These are phyloP conservation scores for Sebastes kiyomatsui DNA, from an alignment of 2,797 vertebrate genomes.

Conservation along the genomic window DNA sequence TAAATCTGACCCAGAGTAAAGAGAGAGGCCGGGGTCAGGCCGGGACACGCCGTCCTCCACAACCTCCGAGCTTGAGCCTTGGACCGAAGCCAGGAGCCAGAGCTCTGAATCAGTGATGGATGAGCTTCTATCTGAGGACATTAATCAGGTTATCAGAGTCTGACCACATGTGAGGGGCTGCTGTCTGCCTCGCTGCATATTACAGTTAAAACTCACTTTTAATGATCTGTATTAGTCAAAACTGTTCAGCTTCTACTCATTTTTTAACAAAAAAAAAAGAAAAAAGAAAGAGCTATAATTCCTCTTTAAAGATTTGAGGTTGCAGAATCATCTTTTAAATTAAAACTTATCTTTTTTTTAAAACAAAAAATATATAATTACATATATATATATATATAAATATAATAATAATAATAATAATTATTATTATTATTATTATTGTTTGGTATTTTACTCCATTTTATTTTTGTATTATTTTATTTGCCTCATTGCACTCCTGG, in stretches of 20 bases:
- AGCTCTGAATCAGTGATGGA: conserved; percentile 17
- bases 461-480: background rate
- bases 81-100: conserved; percentile 17
- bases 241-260: no score
- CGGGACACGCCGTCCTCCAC: conserved; percentile 22
- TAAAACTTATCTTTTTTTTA: background rate
- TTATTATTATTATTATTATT: background rate
- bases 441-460: background rate
- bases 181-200: background rate
- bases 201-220: background rate
- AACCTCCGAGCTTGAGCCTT: conserved; percentile 4
- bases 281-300: no score
- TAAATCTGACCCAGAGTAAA: conserved; percentile 46
- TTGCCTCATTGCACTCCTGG: background rate
- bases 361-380: background rate
- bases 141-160: conserved; percentile 34
- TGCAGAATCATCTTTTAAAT: no score
- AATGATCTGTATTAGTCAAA: background rate
- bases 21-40: conserved; percentile 34
- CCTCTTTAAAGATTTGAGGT: no score
- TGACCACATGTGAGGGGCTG: background rate
- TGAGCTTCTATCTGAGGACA: conserved; percentile 1
- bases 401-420: no score
- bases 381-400: no score
- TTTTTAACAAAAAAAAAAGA: no score